Conservation (phyloP, 2,888 invertebrate genomes). For the Oithona nana region DNA sequence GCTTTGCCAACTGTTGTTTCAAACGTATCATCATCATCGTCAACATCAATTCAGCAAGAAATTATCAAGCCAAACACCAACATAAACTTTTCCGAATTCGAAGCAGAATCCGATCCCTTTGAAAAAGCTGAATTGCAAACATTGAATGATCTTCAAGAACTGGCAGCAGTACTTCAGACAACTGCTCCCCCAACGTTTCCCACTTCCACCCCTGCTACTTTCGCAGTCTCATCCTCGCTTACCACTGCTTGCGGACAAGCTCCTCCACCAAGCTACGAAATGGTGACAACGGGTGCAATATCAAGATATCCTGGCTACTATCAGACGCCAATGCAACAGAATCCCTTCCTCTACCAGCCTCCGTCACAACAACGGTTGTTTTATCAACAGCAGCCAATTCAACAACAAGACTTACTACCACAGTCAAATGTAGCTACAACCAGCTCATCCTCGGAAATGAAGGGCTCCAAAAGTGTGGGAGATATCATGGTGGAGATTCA, state of each 20-base stretch:
- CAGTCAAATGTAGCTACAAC: not conserved
- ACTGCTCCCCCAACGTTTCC: not conserved
- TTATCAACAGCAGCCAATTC: not conserved
- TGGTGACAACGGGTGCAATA: not conserved
- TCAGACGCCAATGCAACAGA: not conserved
- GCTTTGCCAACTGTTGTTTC: not conserved
- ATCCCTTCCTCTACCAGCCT: not conserved
- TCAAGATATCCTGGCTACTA: not conserved
- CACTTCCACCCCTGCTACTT: not conserved
- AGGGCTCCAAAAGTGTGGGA: conserved; percentile 3
- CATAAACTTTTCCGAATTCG: conserved; percentile 12
- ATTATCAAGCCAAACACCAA: not conserved
- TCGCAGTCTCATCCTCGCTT: not conserved
- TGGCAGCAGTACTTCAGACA: conserved; percentile 8
- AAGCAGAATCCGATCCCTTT: conserved; percentile 14
- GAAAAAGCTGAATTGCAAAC: conserved; percentile 1
- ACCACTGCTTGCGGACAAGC: not conserved
- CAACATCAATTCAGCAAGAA: too few species aligned
- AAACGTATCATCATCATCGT: too few species aligned
- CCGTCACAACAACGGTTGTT: not conserved
- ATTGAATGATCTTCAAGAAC: conserved; percentile 8
- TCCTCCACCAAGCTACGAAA: not conserved
- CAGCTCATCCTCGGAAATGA: not conserved
- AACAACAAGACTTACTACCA: not conserved
- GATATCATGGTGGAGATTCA: conserved; percentile 4